Percentiles rank a stretch among this genome's conserved stretches.
Conservation (phyloP, 2,888 invertebrate species). For the Tetanocera ferruginea region DNA sequence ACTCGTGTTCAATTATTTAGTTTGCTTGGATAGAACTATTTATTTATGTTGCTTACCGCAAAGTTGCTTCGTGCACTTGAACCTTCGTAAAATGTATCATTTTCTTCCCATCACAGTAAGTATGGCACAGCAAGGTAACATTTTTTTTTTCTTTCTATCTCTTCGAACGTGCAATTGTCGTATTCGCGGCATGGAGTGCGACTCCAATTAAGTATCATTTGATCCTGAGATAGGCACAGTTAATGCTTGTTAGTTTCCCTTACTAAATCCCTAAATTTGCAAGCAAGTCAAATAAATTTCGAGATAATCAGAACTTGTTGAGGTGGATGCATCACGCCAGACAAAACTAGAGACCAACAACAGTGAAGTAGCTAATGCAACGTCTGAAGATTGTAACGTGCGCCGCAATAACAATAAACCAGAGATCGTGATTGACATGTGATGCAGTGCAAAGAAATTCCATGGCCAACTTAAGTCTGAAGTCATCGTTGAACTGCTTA, state of each 20-base stretch:
- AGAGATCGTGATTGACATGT: constrained; percentile 55
- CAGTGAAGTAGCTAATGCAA: constrained; percentile 7
- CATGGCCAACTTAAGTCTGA: not conserved
- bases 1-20: no score
- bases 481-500: not conserved
- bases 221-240: constrained; percentile 8
- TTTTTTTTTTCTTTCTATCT: no score
- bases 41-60: no score
- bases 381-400: constrained; percentile 31
- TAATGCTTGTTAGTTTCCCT: constrained; percentile 50
- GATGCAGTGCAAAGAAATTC: constrained; percentile 34
- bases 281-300: constrained; percentile 53
- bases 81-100: no score
- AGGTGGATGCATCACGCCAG: not conserved
- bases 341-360: not conserved
- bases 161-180: no score
- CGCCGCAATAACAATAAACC: constrained; percentile 52
- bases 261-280: constrained; percentile 53
- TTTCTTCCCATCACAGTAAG: no score
- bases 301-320: constrained; percentile 50
- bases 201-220: constrained; percentile 21
- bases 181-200: not conserved
- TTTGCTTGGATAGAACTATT: no score
- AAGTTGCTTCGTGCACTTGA: no score
- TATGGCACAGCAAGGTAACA: no score